Evolutionary conservation across 2,113 vertebrate genomes (phyloP).

Genomic region (Connochaetes taurinus): DNA sequence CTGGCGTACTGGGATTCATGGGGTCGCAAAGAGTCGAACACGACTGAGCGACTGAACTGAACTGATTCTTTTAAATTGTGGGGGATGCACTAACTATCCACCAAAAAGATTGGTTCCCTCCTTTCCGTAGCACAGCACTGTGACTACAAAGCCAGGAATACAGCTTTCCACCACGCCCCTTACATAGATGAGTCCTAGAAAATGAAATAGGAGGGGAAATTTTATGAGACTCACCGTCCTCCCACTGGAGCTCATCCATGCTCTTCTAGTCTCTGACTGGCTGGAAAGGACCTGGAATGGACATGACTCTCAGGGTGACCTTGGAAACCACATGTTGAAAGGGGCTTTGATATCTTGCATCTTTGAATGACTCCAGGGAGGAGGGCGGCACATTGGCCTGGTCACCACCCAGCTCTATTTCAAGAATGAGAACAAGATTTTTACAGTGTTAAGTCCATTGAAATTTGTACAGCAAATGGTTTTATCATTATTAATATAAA

Average conservation of each 20-base stretch:
- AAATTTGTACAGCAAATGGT: not conserved
- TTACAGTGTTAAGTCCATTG: not conserved
- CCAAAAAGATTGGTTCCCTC: not conserved
- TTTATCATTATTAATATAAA: not conserved
- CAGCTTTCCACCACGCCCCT: fast-evolving
- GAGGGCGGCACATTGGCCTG: not conserved
- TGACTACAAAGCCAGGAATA: not conserved
- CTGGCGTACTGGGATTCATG: fast-evolving
- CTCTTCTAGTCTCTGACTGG: not conserved
- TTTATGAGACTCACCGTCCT: not conserved
- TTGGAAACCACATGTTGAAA: not conserved
- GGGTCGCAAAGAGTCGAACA: too few relatives aligned
- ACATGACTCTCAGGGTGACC: not conserved
- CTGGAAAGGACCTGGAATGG: not conserved
- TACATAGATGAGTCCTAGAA: not conserved
- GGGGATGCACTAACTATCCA: not conserved
- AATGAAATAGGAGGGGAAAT: not conserved
- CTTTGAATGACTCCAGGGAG: not conserved
- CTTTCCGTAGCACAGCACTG: not conserved
- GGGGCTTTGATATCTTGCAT: not conserved
- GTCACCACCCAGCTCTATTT: not conserved
- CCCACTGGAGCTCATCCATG: not conserved
- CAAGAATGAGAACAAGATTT: not conserved
- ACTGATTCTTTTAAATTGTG: not conserved
- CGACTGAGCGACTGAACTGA: too few relatives aligned